Evolutionary conservation across 2,888 invertebrate genomes (phyloP), one percentile per base, ranked within the genome.

Genomic region (Cylloceria caligata): DNA sequence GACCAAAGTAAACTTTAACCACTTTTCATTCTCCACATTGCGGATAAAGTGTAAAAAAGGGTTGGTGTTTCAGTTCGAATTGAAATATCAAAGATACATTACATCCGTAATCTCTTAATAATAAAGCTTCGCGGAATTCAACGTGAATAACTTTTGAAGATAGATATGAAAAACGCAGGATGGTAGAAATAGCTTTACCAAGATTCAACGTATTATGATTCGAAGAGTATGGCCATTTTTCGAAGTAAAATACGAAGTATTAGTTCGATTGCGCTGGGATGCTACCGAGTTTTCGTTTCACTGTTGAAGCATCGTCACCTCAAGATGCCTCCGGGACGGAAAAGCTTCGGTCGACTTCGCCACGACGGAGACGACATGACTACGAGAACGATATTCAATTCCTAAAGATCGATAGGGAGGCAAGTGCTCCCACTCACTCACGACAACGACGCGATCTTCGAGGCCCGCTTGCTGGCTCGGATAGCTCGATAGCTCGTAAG

Each of bases 221-320:
- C 36, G 24, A 19, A 13, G 45, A 39, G 55, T 55, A 69, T 75
- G 75, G 49, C 71, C 47, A 76, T n/a, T 72, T 81, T 72, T 42
- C 45, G 75, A 30, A 42, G 57, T 42, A 42, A 64, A 64, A 60
- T 27, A 49, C 60, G 60, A 76, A 57, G 68, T 68, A 64, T 77
- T 69, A 73, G 47, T 81, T 49, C 62, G 62, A 52, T 73, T 81
- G 60, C 34, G 21, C 16, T 36, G 49, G 67, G 60, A 42, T 49
- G 71, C 72, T 76, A 80, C 75, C 76, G 81, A 81, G 81, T 73
- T 69, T 77, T 73, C 73, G 68, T 52, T 77, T 62, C 45, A 62
- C 27, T 42, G 68, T 21, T 21, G 76, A 73, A 68, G 62, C 68
- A 24, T 13, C 27, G 19, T 27, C 47, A 68, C 19, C 45, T 68